Evolutionary conservation across 2,888 invertebrate genomes (phyloP), one percentile per base, ranked within the genome.

Genomic region (Norana najaformis): DNA sequence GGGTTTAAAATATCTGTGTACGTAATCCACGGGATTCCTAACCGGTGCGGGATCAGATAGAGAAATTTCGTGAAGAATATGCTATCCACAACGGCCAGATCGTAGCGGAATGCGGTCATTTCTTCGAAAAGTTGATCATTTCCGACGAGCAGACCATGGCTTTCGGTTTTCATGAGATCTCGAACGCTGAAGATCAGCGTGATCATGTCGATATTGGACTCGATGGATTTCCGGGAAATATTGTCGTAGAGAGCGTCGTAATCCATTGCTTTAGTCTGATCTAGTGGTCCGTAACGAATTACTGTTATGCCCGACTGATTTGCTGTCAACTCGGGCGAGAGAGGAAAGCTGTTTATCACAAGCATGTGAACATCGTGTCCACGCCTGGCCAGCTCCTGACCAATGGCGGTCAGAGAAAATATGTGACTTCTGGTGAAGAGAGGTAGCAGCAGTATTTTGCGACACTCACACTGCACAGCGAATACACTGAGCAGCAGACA

Each of bases 31-130:
- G 91, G 91, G 47, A 91, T 53, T 35, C 89, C 82, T 20, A 91
- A 53, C 1, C 90, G 38, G 38, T 90, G 90, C 23, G 91, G 90
- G 6, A 91, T 83, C 36, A 90, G 82, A n/a, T 82, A 36, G n/a
- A 39, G 39, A 53, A 35, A 37, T 30, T 85, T 90, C 14, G 85
- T 30, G 83, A 91, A 88, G 37, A 90, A 47, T 30, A 39, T 23
- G 20, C n/a, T 35, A 30, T 91, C 91, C 2, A 91, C 89, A n/a
- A 91, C 47, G 23, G 89, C 90, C n/a, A 90, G 37, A 37, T 91
- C 91, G 53, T 89, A 85, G n/a, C 88, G 90, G 83, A 90, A 36
- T n/a, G n/a, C 36, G 13, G 82, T 47, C 90, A 91, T 36, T 36
- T 39, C 41, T 30, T 83, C 89, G 18, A 90, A n/a, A 1, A 90